A percentile compares a stretch with the other conserved stretches of the same genome.
Evolutionary conservation across 1,140 invertebrate genomes (phyloP).

Genomic region (Bombus superbus): DNA sequence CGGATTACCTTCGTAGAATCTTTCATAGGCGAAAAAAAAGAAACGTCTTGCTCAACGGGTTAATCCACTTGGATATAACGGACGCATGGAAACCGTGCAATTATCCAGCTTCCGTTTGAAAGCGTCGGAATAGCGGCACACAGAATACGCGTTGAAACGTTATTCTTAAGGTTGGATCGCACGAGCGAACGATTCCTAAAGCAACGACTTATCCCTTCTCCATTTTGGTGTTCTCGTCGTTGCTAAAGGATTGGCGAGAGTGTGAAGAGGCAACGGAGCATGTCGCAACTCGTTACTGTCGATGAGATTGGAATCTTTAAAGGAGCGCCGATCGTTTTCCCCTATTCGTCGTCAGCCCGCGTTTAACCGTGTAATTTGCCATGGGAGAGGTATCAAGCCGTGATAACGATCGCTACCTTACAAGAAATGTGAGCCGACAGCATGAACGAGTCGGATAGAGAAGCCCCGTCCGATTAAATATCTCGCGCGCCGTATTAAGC

Average conservation of each 20-base stretch:
- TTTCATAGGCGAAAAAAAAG: background rate
- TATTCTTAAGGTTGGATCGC: conserved; percentile 53
- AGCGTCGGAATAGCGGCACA: background rate
- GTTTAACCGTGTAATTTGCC: conserved; percentile 62
- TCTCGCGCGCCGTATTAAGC: conserved; percentile 7
- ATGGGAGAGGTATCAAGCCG: conserved; percentile 23
- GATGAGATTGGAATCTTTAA: conserved; percentile 67
- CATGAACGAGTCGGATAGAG: background rate
- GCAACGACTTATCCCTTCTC: conserved; percentile 17
- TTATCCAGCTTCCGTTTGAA: conserved; percentile 9
- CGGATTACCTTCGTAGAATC: background rate
- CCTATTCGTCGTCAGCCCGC: conserved; percentile 28
- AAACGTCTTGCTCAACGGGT: conserved; percentile 23
- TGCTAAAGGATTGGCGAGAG: conserved; percentile 58
- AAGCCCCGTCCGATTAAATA: conserved; percentile 30
- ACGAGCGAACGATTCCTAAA: conserved; percentile 62
- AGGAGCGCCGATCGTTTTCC: conserved; percentile 36
- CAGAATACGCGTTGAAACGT: conserved; percentile 14
- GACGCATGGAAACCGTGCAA: conserved; percentile 12
- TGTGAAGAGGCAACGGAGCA: conserved; percentile 60
- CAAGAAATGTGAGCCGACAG: conserved; percentile 44
- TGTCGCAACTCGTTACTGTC: conserved; percentile 64
- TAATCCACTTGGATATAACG: conserved; percentile 28
- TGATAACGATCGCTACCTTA: conserved; percentile 49
- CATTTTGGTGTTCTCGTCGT: conserved; percentile 7